Evolutionary conservation across 2,888 invertebrate species (phyloP), one percentile per base, ranked within the genome.

Genomic region (Chydorus sphaericus): DNA sequence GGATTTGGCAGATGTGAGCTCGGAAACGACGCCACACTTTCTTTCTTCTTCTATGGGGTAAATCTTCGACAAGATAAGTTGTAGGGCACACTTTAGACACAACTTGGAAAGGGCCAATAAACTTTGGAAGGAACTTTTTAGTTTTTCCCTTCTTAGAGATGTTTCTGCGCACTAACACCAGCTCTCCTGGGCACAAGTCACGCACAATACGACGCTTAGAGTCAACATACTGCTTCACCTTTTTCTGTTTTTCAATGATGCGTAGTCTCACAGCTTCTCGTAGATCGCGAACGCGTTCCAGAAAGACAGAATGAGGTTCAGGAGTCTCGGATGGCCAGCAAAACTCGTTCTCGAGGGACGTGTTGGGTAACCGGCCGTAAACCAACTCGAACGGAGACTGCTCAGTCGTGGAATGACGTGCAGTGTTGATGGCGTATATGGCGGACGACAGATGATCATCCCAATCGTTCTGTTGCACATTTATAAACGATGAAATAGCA

Each of bases 401-500:
- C 14, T 38, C 29, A 7, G 38, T 36, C 7, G 53, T 49, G 10
- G 26, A 29, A 14, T 56, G 53, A 30, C 23, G 37, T 6, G 53
- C 51, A 16, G 38, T 52, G 29, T 29, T 33, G 29, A 37, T 37
- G 5, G 38, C 39, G 20, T 37, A 39, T 6, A 39, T 11, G 6
- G 50, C 49, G 10, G 39, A 29, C 14, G 55, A 49, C 20, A 57
- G 28, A 11, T 37, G 26, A 14, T 44, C 18, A 14, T 55, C 54
- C 57, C 57, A 57, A 28, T 48, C 55, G 18, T 48, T 29, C 26
- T 57, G 57, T n/a, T 48, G n/a, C n/a, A 2, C 20, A 30, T 48
- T 37, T 8, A 49, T 33, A 37, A 39, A 57, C 11, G 26, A 33
- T 14, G 29, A 5, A 6, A 57, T 14, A n/a, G 30, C 33, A n/a